These are phyloP conservation scores for Diorhabda sublineata DNA, from an alignment of 1,140 invertebrate genomes.

Conservation along the genomic window DNA sequence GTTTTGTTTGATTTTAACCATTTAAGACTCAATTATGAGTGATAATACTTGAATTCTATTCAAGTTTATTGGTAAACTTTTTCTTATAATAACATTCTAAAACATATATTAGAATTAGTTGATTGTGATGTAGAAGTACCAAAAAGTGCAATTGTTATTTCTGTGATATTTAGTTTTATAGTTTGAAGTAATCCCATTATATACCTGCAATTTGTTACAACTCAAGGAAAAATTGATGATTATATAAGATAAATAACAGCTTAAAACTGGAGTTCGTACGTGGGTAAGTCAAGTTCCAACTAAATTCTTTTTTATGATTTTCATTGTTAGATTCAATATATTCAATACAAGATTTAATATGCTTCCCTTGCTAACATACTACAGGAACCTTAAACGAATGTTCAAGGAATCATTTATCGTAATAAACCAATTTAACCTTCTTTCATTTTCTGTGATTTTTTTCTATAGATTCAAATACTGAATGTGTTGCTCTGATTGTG, in stretches of 20 bases:
- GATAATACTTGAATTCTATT: background rate
- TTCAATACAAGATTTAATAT: no score
- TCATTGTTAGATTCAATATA: no score
- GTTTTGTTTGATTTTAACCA: background rate
- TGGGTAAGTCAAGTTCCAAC: background rate
- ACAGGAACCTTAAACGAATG: no score
- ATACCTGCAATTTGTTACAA: background rate
- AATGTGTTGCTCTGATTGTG: no score
- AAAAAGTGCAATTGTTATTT: background rate
- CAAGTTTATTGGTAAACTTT: no score
- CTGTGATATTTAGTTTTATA: background rate
- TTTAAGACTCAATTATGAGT: background rate
- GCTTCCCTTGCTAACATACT: no score
- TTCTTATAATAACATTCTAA: no score
- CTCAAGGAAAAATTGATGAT: background rate
- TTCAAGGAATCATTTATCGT: no score
- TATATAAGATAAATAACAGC: background rate
- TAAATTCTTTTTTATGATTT: background rate
- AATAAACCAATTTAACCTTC: no score
- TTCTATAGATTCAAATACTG: no score
- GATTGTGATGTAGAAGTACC: background rate
- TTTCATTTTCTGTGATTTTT: no score
- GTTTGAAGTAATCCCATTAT: background rate
- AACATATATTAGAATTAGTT: background rate
- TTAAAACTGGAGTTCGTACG: background rate